Percentiles rank a stretch among this genome's conserved stretches.
Conservation (phyloP, 2,888 invertebrate genomes). For the Drosophila testacea region DNA sequence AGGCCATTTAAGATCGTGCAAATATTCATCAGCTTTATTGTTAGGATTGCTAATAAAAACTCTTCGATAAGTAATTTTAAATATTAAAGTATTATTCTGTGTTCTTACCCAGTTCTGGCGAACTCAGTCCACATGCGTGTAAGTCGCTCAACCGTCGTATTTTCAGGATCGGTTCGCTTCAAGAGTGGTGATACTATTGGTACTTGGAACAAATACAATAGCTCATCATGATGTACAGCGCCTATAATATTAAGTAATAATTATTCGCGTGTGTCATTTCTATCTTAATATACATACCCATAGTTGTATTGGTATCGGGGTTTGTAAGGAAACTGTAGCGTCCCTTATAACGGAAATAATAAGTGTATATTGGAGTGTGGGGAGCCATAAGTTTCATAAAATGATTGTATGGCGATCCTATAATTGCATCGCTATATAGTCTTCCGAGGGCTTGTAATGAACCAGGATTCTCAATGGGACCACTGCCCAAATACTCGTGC, state of each 20-base stretch:
- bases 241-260: conserved; percentile 74
- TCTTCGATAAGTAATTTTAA: neutral
- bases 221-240: conserved; percentile 86
- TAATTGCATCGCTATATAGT: conserved; percentile 87
- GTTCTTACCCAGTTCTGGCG: conserved; percentile 75
- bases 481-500: conserved; percentile 67
- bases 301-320: conserved; percentile 83
- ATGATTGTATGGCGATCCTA: conserved; percentile 87
- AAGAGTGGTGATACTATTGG: conserved; percentile 82
- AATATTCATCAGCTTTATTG: conserved; percentile 73
- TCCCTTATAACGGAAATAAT: conserved; percentile 88
- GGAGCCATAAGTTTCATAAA: conserved; percentile 87
- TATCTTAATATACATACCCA: conserved; percentile 80
- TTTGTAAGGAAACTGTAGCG: conserved; percentile 87
- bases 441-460: conserved; percentile 71
- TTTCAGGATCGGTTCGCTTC: conserved; percentile 83
- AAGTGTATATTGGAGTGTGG: conserved; percentile 87
- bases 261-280: neutral
- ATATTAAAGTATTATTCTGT: neutral
- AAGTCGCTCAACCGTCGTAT: conserved; percentile 83
- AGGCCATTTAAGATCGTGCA: conserved; percentile 75
- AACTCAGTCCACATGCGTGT: conserved; percentile 86
- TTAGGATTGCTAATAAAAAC: conserved; percentile 79
- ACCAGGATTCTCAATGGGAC: conserved; percentile 44
- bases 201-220: conserved; percentile 85